Evolutionary conservation across 2,113 vertebrate species (phyloP).

Genomic region (Corythoichthys intestinalis): DNA sequence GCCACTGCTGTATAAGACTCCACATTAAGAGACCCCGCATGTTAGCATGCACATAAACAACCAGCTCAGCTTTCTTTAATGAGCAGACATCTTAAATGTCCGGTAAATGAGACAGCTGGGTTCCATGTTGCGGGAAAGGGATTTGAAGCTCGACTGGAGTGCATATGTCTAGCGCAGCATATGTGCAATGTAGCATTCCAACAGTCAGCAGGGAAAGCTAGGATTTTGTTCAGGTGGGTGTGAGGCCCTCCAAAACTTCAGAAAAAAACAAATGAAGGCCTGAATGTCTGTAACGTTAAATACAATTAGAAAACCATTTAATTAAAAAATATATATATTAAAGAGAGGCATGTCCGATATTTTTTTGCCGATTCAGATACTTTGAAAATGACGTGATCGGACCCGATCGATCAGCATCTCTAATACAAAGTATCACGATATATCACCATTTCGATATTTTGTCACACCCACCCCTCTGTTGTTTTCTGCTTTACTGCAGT

Average conservation of each 20-base stretch:
- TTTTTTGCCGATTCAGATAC: no score
- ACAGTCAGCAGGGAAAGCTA: not conserved
- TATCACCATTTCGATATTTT: no score
- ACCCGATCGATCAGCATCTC: no score
- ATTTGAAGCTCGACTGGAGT: not conserved
- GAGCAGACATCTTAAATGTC: conserved; percentile 3
- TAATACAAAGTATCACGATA: no score
- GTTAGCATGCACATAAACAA: conserved; percentile 3
- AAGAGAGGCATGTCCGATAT: no score
- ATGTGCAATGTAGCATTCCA: not conserved
- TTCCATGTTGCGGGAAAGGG: not conserved
- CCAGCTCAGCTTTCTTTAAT: conserved; percentile 3
- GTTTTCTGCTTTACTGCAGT: no score
- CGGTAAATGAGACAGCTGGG: conserved; percentile 1
- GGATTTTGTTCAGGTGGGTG: not conserved
- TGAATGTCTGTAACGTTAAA: no score
- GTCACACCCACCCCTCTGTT: no score
- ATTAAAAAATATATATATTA: no score
- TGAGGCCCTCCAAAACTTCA: not conserved
- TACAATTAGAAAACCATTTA: no score
- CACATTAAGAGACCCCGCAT: conserved; percentile 13
- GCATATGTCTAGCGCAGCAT: not conserved
- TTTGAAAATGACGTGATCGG: no score
- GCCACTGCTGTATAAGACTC: conserved; percentile 15
- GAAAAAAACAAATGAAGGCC: no score